These are phyloP conservation scores for Brachypteracias leptosomus DNA, from an alignment of 2,113 vertebrate species.

Conservation along the genomic window DNA sequence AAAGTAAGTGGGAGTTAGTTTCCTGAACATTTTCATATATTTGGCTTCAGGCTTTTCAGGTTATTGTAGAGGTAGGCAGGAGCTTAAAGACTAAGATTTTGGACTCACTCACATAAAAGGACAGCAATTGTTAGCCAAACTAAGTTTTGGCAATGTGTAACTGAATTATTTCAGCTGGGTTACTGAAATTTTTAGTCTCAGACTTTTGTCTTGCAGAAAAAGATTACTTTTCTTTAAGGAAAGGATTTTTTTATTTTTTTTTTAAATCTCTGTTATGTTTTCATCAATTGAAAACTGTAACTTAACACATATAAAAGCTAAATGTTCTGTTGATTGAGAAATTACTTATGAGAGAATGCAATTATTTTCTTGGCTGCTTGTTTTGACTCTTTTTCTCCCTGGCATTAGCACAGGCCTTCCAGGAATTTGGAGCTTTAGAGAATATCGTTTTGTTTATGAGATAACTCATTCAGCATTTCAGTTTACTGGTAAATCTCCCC, in stretches of 20 bases:
- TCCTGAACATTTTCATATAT: not conserved
- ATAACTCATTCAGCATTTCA: slow-evolving; percentile 31
- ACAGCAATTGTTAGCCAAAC: not conserved
- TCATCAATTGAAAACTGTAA: not conserved
- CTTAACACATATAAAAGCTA: not conserved
- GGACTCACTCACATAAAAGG: not conserved
- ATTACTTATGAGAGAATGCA: slow-evolving; percentile 28
- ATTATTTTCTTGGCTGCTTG: slow-evolving; percentile 50
- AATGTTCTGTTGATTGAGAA: slow-evolving; percentile 14
- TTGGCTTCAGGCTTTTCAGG: not conserved
- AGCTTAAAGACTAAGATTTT: not conserved
- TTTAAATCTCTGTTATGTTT: not conserved
- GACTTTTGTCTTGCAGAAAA: not conserved
- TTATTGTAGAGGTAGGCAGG: not conserved
- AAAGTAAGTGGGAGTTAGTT: not conserved
- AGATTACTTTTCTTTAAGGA: not conserved
- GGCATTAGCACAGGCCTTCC: not conserved
- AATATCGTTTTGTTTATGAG: not conserved
- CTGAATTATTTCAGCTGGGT: not conserved
- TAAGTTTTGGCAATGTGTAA: not conserved
- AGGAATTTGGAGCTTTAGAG: slow-evolving; percentile 38
- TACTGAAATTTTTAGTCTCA: not conserved
- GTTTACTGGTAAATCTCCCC: slow-evolving; percentile 3
- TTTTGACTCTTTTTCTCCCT: not conserved
- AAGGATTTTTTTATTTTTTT: not conserved